Evolutionary conservation across 2,888 invertebrate genomes (phyloP).

Genomic region (Petrolisthes cinctipes): DNA sequence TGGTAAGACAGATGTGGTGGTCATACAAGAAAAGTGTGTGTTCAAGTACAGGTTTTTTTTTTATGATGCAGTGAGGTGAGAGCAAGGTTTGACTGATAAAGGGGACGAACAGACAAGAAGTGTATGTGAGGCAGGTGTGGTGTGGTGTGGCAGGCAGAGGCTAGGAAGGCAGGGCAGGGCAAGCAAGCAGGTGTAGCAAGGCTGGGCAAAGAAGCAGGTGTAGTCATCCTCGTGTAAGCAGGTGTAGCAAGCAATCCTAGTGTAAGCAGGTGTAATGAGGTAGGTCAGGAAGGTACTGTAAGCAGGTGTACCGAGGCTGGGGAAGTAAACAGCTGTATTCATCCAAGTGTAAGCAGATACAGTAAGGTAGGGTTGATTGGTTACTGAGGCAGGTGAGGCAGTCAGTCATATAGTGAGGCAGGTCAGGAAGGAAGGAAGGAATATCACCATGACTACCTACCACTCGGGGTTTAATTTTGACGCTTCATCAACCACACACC

Average conservation of each 20-base stretch:
- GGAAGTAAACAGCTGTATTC: neutral
- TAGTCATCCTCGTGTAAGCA: neutral
- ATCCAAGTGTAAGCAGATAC: neutral
- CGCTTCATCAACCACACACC: too few species aligned
- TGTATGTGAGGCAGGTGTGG: neutral
- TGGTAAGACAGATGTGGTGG: neutral
- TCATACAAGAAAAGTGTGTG: neutral
- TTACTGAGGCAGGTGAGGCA: neutral
- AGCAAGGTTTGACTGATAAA: neutral
- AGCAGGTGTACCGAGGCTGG: neutral
- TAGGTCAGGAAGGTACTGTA: neutral
- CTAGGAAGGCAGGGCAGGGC: neutral
- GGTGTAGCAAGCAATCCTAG: neutral
- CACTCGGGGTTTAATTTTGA: too few species aligned
- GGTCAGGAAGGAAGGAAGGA: neutral
- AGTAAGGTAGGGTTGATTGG: neutral
- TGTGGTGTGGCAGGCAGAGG: neutral
- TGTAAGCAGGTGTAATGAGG: neutral
- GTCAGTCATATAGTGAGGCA: neutral
- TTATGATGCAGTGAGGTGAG: neutral
- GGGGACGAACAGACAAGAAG: neutral
- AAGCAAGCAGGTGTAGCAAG: neutral
- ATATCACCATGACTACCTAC: slow-evolving; percentile 11
- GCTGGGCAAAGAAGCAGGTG: neutral
- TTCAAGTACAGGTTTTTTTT: neutral